A percentile compares a stretch with the other conserved stretches of the same genome.
Evolutionary conservation across 2,888 invertebrate genomes (phyloP).

Genomic region (Drosophila kokeensis): DNA sequence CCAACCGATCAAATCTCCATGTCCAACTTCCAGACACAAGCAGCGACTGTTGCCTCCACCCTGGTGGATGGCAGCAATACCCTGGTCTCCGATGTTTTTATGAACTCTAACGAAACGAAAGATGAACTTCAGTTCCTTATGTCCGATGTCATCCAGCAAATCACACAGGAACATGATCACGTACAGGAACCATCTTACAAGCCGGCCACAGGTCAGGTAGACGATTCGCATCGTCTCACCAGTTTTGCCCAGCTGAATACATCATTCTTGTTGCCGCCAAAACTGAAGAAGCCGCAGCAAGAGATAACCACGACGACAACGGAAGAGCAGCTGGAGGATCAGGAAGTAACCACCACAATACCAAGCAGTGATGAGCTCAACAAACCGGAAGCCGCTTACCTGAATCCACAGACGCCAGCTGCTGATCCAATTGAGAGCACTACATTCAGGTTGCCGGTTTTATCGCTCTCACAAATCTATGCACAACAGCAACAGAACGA

Average conservation of each 20-base stretch:
- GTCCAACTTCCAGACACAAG: slow-evolving; percentile 83
- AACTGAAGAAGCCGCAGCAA: slow-evolving; percentile 5
- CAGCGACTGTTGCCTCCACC: slow-evolving; percentile 84
- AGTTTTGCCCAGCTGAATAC: slow-evolving; percentile 82
- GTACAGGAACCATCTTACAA: slow-evolving; percentile 37
- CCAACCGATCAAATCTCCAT: slow-evolving; percentile 81
- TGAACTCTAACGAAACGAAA: slow-evolving; percentile 79
- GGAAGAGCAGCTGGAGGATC: slow-evolving; percentile 15
- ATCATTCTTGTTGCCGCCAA: slow-evolving; percentile 69
- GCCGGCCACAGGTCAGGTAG: slow-evolving; percentile 5
- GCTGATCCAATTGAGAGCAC: slow-evolving; percentile 40
- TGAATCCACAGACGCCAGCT: slow-evolving; percentile 16
- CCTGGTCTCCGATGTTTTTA: slow-evolving; percentile 54
- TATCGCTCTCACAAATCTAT: slow-evolving; percentile 72
- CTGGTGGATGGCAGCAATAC: slow-evolving; percentile 80
- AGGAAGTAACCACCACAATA: slow-evolving; percentile 47
- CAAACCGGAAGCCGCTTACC: slow-evolving; percentile 51
- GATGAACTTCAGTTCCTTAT: slow-evolving; percentile 82
- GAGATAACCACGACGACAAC: slow-evolving; percentile 15
- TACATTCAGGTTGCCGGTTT: slow-evolving; percentile 58
- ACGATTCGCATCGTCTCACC: slow-evolving; percentile 75
- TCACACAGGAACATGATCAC: slow-evolving; percentile 58
- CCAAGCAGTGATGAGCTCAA: slow-evolving; percentile 54
- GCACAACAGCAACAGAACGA: slow-evolving; percentile 74
- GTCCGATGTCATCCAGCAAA: slow-evolving; percentile 84